Evolutionary conservation across 2,888 invertebrate species (phyloP), one percentile per base, ranked within the genome.

Genomic region (Schrankia costaestrigalis): DNA sequence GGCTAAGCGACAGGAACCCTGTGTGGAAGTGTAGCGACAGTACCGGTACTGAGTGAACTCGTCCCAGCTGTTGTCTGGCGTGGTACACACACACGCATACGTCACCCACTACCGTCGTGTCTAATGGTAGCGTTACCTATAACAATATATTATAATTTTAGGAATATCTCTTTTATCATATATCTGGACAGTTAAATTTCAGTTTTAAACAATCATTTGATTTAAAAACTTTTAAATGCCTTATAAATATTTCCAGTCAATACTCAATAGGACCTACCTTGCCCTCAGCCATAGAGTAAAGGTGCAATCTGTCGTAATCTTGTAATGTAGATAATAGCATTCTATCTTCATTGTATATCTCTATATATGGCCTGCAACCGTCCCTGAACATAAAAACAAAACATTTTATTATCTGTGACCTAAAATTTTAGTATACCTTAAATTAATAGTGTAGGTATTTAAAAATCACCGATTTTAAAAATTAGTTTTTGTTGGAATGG

Each of bases 301-400:
- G 82, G 84, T 93, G 92, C 91, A 98, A 93, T 63, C 93, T 91
- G 55, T 98, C 97, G 71, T 98, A 98, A 43, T 97, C 97, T 64
- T 95, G 94, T 39, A 95, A 87, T 0, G 97, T 97, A 0, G 94
- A 93, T 54, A 93, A 84, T 22, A 96, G 84, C 59, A 95, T 89
- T 32, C 95, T 91, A 53, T 96, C 96, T 64, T 96, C 97, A 66
- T 94, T 94, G 77, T 93, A 97, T 12, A 98, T 91, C 79, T 98
- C 98, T 34, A 97, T 90, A 76, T 95, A 98, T 3, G 98, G 97
- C 40, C 98, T 90, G 71, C 97, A 97, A 1, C 98, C 98, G 79
- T 97, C 97, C 52, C 95, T 93, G 71, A 28, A 80, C n/a, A n/a
- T n/a, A 77, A 33, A 30, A 58, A 7, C 11, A 18, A 18, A 26